Conservation (phyloP, 2,888 invertebrate species). For the Aphodius sticticus region DNA sequence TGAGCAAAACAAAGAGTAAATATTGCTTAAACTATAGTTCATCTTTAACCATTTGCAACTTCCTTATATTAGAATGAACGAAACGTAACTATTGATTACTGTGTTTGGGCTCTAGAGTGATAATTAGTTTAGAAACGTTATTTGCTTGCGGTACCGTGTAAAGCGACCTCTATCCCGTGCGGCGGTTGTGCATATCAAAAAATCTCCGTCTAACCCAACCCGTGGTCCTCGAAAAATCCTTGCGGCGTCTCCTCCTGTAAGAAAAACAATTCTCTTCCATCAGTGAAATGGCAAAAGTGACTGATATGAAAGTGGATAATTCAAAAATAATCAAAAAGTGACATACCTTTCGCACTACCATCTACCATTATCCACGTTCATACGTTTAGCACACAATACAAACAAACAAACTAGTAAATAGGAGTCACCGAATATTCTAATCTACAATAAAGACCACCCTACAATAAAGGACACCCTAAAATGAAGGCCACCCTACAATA, state of each 20-base stretch:
- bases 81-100: not conserved
- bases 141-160: not conserved
- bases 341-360: constrained; percentile 26
- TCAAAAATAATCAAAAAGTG: constrained; percentile 21
- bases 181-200: not conserved
- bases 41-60: not conserved
- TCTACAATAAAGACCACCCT: not conserved
- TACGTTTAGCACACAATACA: constrained; percentile 15
- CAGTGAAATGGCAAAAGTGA: constrained; percentile 7
- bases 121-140: not conserved
- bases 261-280: constrained; percentile 54
- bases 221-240: constrained; percentile 99
- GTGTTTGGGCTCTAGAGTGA: not conserved
- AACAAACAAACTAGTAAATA: constrained; percentile 6
- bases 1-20: constrained; percentile 4
- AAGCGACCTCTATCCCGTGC: not conserved
- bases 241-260: constrained; percentile 99
- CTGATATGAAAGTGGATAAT: constrained; percentile 54
- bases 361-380: constrained; percentile 30
- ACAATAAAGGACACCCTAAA: not conserved
- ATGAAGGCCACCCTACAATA: not conserved
- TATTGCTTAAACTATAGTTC: not conserved
- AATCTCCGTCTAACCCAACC: constrained; percentile 76
- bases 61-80: not conserved
- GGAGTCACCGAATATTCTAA: not conserved